Evolutionary conservation across 1,140 invertebrate species (phyloP).

Genomic region (Ericerus pela): DNA sequence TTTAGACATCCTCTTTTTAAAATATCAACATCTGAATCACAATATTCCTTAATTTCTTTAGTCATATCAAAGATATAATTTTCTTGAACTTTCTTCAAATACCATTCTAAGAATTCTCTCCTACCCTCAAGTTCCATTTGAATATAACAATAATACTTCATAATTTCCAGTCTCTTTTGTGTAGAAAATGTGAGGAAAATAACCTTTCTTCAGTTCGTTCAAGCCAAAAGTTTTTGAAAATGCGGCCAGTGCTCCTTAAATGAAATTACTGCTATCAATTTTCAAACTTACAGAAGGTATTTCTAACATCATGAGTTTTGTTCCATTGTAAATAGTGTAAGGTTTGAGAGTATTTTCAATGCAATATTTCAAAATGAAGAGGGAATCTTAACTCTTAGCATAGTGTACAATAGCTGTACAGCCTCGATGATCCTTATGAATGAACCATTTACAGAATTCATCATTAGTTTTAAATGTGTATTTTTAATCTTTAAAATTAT

Average conservation of each 20-base stretch:
- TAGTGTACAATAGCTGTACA: slow-evolving; percentile 5
- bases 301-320: slow-evolving; percentile 4
- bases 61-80: slow-evolving; percentile 13
- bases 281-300: neutral
- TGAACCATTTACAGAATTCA: slow-evolving; percentile 5
- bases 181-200: slow-evolving; percentile 8
- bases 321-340: slow-evolving; percentile 4
- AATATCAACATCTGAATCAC: slow-evolving; percentile 16
- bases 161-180: slow-evolving; percentile 15
- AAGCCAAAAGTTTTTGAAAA: slow-evolving; percentile 13
- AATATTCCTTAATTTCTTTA: slow-evolving; percentile 15
- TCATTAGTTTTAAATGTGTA: neutral
- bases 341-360: slow-evolving; percentile 11
- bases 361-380: slow-evolving; percentile 10
- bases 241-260: neutral
- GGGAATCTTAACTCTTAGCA: neutral
- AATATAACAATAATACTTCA: slow-evolving; percentile 12
- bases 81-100: slow-evolving; percentile 2
- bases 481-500: no score
- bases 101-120: slow-evolving; percentile 15
- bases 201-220: slow-evolving; percentile 15
- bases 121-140: slow-evolving; percentile 7
- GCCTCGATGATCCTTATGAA: neutral
- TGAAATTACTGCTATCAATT: slow-evolving; percentile 5
- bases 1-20: slow-evolving; percentile 13